Evolutionary conservation across 2,888 invertebrate genomes (phyloP), one percentile per base, ranked within the genome.

Genomic region (Aproaerema taeniolella): DNA sequence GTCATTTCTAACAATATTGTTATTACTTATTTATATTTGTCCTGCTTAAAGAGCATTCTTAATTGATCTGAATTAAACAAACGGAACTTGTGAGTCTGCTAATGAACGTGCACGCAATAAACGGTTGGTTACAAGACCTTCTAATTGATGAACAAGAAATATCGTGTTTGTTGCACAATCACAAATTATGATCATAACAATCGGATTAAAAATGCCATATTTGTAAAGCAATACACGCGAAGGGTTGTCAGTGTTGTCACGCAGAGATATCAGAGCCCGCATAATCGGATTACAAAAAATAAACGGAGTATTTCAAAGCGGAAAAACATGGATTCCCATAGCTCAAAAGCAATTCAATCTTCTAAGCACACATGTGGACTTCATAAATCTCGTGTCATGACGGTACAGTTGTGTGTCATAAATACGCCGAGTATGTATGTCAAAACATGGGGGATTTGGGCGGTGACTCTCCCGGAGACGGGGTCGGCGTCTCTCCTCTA

Each of bases 361-460:
- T 57, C 57, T 66, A 67, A 74, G 65, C 75, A 73, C 85, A 83
- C 75, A 81, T 81, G 78, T 61, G 72, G 67, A 79, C 82, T 80
- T 76, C 75, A 85, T 83, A 85, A 83, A 83, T 83, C 78, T 74
- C 62, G 56, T 74, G 79, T 79, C 75, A 75, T 61, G 68, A 71
- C 65, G 61, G 66, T 64, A 66, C 55, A 67, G 68, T 70, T 67
- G 65, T 64, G 67, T 75, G 68, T 81, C 76, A 80, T 81, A 82
- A 80, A 81, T 79, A 79, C 72, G 62, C 55, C 59, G 69, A 67
- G 71, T 75, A 67, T 80, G 71, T 82, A 65, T 82, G 85, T 86
- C 85, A 86, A 79, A 86, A 85, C 79, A 83, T 79, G 59, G 80
- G 81, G 85, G 77, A 80, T 81, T 71, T 67, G 72, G 70, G 66